Conservation (phyloP, 2,888 invertebrate genomes). For the Digitonthophagus gazella region DNA sequence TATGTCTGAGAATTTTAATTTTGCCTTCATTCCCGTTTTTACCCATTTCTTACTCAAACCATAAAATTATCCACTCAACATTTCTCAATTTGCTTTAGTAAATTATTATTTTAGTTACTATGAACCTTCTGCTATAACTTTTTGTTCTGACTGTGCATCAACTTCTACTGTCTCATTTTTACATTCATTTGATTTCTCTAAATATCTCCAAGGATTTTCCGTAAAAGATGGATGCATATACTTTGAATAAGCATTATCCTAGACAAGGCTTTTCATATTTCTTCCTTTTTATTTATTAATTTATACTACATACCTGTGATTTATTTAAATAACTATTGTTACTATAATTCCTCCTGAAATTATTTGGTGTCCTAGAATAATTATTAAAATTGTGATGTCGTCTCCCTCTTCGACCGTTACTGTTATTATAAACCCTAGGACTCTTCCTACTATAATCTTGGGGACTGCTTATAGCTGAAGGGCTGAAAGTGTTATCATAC, state of each 20-base stretch:
- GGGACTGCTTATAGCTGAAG: not conserved
- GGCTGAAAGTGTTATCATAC: not conserved
- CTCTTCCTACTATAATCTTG: not conserved
- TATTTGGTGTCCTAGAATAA: constrained; percentile 1
- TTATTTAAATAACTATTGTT: not conserved
- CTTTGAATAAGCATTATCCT: constrained; percentile 3
- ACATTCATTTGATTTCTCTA: constrained; percentile 29
- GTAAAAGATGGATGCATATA: constrained; percentile 36
- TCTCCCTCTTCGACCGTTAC: not conserved
- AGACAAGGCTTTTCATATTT: not conserved
- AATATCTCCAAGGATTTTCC: constrained; percentile 40
- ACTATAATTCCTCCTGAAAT: not conserved
- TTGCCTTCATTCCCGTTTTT: not conserved
- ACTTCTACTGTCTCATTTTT: constrained; percentile 12
- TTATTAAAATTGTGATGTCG: not conserved
- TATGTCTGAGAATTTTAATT: not conserved
- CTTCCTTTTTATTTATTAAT: not conserved
- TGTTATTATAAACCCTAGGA: not conserved
- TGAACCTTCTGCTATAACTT: not conserved
- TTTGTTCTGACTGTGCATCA: constrained; percentile 5
- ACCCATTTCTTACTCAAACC: no score
- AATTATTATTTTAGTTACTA: no score
- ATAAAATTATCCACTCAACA: no score
- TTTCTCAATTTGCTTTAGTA: no score
- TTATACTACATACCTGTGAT: not conserved